Evolutionary conservation across 2,797 vertebrate genomes (phyloP), one percentile per base, ranked within the genome.

Genomic region (Phrynocephalus vlangalii): DNA sequence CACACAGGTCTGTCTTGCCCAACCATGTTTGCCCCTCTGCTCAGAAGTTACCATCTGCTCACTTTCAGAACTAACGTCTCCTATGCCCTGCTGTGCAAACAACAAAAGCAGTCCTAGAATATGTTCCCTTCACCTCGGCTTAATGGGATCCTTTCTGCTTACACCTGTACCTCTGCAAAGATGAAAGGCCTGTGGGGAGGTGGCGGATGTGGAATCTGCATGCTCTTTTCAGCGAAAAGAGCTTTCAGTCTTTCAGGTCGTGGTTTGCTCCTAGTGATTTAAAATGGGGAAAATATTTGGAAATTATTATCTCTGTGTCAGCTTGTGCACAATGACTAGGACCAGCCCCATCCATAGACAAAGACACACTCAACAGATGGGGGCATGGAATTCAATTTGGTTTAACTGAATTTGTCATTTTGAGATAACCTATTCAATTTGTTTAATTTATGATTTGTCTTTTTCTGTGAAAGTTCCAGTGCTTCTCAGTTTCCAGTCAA

Each of bases 121-220:
- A 7, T 33, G 33, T 30, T 13, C 63, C 15, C 15, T 30, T 11
- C 50, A 15, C 7, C 44, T 30, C 79, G 6, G 28, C 22, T 56
- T 66, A 86, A 72, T 38, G 68, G 56, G 56, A 9, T 22, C 68
- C 76, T 86, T 80, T 30, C 50, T 28, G 50, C 85, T 63, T 86
- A 72, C 77, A 48, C 77, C 77, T 38, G 48, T 56, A 38, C 33
- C 18, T 30, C 26, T 4, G 3, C 26, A 24, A 70, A 76, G 33
- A 5, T 71, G 28, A 86, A 44, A 56, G 52, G 26, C 48, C 22
- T 28, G 24, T n/a, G 38, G 66, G 6, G 52, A n/a, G 50, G 6
- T 66, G 7, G 15, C 8, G 52, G 8, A 11, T 56, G 52, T 56
- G 52, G 52, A 56, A 56, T 56, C 5, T 56, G 52, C 24, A 38